These are phyloP conservation scores for Urechis unicinctus DNA, from an alignment of 2,888 invertebrate species.

Conservation along the genomic window DNA sequence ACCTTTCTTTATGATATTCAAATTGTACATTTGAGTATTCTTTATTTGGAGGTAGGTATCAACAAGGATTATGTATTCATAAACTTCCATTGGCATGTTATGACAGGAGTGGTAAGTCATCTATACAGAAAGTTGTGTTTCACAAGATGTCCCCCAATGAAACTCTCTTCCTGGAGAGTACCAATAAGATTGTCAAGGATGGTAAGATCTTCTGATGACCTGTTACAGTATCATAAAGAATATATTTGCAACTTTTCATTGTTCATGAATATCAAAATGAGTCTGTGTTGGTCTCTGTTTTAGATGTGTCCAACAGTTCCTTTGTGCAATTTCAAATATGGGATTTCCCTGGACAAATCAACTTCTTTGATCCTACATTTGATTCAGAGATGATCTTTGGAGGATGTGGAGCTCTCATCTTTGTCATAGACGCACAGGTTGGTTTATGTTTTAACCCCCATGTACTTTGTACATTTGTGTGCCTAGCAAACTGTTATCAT, in stretches of 20 bases:
- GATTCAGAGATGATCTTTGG: slow-evolving; percentile 95
- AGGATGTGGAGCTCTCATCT: slow-evolving; percentile 93
- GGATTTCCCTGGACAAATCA: slow-evolving; percentile 99
- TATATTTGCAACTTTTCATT: neutral
- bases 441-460: too few relatives aligned
- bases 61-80: neutral
- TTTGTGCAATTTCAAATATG: slow-evolving; percentile 99
- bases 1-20: neutral
- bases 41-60: too few relatives aligned
- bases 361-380: slow-evolving; percentile 92
- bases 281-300: slow-evolving; percentile 19
- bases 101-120: slow-evolving; percentile 91
- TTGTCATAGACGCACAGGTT: slow-evolving; percentile 91
- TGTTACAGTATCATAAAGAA: neutral
- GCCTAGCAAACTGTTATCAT: too few relatives aligned
- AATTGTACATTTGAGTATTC: too few relatives aligned
- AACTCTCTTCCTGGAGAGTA: slow-evolving; percentile 95
- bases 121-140: slow-evolving; percentile 99
- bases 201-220: slow-evolving; percentile 40
- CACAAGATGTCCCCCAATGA: slow-evolving; percentile 99
- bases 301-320: slow-evolving; percentile 88
- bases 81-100: neutral
- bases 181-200: slow-evolving; percentile 96
- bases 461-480: too few relatives aligned
- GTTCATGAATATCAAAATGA: neutral